Conservation (phyloP, 1,140 invertebrate genomes). For the Psilanteris sp. region DNA sequence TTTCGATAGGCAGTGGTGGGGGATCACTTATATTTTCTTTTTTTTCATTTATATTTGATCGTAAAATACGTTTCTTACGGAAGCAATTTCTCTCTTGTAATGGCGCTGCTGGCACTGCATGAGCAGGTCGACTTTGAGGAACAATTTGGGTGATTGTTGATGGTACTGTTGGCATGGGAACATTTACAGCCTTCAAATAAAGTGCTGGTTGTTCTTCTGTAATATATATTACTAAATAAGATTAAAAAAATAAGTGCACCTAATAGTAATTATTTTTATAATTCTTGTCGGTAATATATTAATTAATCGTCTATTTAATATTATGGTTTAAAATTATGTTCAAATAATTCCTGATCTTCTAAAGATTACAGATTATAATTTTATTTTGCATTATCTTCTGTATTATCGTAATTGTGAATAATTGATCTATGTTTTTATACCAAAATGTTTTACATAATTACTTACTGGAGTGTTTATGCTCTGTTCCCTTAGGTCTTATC, state of each 20-base stretch:
- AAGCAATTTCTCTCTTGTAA: background rate
- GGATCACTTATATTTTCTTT: background rate
- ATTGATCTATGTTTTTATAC: background rate
- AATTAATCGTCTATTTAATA: no score
- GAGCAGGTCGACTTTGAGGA: no score
- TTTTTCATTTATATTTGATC: background rate
- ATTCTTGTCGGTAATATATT: background rate
- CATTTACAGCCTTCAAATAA: constrained; percentile 67
- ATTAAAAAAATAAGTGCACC: no score
- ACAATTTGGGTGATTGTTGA: no score
- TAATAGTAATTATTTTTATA: no score
- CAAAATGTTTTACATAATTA: background rate
- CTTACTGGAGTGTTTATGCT: background rate
- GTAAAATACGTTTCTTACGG: constrained; percentile 1
- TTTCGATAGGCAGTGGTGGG: background rate
- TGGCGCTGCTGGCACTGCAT: background rate
- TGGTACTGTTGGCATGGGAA: constrained; percentile 32
- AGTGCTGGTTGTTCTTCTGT: constrained; percentile 37
- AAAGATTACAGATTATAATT: no score
- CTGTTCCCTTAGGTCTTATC: constrained; percentile 67
- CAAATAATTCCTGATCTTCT: no score
- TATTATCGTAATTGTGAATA: no score
- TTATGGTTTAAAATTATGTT: no score
- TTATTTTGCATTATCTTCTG: no score
- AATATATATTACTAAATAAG: constrained; percentile 3